Base-by-base conservation (phyloP, 2,797 vertebrate species). In the Moxostoma hubbsi region DNA sequence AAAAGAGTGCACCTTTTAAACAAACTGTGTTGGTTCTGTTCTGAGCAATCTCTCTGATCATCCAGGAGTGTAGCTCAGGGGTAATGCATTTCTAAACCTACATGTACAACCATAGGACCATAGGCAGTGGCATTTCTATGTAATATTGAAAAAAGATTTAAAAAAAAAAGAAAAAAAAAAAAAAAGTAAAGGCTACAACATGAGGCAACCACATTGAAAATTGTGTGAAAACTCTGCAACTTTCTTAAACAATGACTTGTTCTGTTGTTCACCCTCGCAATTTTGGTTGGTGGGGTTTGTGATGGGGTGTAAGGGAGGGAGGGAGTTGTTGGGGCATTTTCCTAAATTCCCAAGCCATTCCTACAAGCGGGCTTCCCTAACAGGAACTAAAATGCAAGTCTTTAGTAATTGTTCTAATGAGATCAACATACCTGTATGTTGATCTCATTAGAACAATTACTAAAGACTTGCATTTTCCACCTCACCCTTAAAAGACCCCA, bases 401-500 rank as follows among this genome's bases (percentile, higher is more conserved):
- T n/a, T n/a, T n/a, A n/a, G n/a, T n/a, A n/a, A n/a, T n/a, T n/a
- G n/a, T n/a, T n/a, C n/a, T n/a, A n/a, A n/a, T n/a, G n/a, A n/a
- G n/a, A n/a, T n/a, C n/a, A n/a, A n/a, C n/a, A n/a, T n/a, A n/a
- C n/a, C n/a, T n/a, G 84, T 90, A 83, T 86, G 84, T 84, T 91
- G 91, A 89, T 91, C 89, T 89, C 89, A 92, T 90, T 92, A 91
- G 87, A 89, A 92, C 88, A 92, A 87, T 88, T 86, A 88, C 86
- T 86, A 92, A 90, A 88, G 78, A 74, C 81, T 75, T 81, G 57
- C 80, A 85, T 80, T 83, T 87, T 76, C 73, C 78, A 87, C 49
- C 58, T 65, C 0, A 16, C 81, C 15, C 54, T 75, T 85, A 80
- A 83, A 73, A 73, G 79, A 91, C 49, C 64, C 11, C 65, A 45